These are phyloP conservation scores for Athalia circularis DNA, from an alignment of 2,888 invertebrate species.

Conservation along the genomic window DNA sequence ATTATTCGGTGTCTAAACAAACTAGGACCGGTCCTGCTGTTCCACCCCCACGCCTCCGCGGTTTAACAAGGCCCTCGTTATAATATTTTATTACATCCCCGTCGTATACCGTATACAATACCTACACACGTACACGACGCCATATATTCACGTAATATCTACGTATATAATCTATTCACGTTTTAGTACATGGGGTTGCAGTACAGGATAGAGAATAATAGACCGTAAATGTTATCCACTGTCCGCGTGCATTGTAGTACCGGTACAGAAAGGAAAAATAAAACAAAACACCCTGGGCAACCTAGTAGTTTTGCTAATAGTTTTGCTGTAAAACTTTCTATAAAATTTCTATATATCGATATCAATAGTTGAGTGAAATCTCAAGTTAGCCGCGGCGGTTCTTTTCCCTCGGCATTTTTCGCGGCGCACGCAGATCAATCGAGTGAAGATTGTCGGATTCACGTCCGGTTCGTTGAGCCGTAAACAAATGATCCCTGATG, in stretches of 20 bases:
- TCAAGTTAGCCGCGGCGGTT: no score
- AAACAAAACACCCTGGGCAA: neutral
- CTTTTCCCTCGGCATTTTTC: no score
- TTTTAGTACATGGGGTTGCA: neutral
- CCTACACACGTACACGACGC: neutral
- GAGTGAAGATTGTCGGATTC: neutral
- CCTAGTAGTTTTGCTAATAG: no score
- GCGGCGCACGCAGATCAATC: neutral
- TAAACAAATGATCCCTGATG: neutral
- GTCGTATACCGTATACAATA: neutral
- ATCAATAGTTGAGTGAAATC: no score
- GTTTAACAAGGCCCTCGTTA: slow-evolving; percentile 73
- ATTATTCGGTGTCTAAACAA: slow-evolving; percentile 74
- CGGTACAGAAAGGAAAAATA: neutral
- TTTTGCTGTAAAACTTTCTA: no score
- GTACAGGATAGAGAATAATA: slow-evolving; percentile 15
- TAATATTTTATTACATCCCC: slow-evolving; percentile 68
- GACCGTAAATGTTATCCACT: slow-evolving; percentile 31
- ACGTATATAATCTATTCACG: no score
- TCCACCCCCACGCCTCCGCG: slow-evolving; percentile 55
- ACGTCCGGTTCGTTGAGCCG: slow-evolving; percentile 14
- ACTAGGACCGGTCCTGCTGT: slow-evolving; percentile 63
- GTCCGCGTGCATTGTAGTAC: neutral
- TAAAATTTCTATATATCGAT: no score
- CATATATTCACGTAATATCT: neutral